A percentile compares a stretch with the other conserved stretches of the same genome.
These are phyloP conservation scores for Pteropus alecto DNA, from an alignment of 2,113 vertebrate genomes.

Conservation along the genomic window DNA sequence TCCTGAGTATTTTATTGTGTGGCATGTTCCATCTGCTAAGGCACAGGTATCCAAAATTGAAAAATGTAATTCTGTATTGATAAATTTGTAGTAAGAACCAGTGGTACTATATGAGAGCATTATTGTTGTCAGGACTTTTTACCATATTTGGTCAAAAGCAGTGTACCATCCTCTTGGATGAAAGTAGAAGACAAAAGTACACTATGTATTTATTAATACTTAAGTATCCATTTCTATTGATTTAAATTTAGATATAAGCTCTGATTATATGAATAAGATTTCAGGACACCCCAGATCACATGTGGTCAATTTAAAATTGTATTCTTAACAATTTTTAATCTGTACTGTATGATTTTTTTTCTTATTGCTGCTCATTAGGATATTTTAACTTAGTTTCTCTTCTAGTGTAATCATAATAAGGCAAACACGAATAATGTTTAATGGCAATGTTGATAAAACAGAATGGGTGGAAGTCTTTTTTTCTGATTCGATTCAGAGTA, in stretches of 20 bases:
- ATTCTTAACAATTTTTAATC: conserved; percentile 37
- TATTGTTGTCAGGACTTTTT: conserved; percentile 3
- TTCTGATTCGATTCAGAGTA: neutral
- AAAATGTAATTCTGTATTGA: neutral
- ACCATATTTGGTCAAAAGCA: neutral
- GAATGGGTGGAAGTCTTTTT: neutral
- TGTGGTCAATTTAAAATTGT: conserved; percentile 7
- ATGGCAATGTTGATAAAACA: conserved; percentile 15
- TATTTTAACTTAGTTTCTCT: conserved; percentile 33
- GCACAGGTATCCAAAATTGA: conserved; percentile 28
- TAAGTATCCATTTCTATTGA: neutral
- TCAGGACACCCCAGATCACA: neutral
- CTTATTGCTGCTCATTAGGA: neutral
- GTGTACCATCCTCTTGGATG: neutral
- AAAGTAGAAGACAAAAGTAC: neutral
- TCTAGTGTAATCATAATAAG: neutral
- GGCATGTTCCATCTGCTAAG: neutral
- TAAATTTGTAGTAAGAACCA: neutral
- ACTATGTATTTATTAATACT: neutral
- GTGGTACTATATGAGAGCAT: neutral
- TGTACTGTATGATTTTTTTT: conserved; percentile 20
- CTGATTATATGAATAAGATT: conserved; percentile 27
- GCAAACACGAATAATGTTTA: conserved; percentile 39
- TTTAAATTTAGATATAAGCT: conserved; percentile 30
- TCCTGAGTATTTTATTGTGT: neutral